Evolutionary conservation across 2,113 vertebrate genomes (phyloP), one percentile per base, ranked within the genome.

Genomic region (Lampris incognitus): DNA sequence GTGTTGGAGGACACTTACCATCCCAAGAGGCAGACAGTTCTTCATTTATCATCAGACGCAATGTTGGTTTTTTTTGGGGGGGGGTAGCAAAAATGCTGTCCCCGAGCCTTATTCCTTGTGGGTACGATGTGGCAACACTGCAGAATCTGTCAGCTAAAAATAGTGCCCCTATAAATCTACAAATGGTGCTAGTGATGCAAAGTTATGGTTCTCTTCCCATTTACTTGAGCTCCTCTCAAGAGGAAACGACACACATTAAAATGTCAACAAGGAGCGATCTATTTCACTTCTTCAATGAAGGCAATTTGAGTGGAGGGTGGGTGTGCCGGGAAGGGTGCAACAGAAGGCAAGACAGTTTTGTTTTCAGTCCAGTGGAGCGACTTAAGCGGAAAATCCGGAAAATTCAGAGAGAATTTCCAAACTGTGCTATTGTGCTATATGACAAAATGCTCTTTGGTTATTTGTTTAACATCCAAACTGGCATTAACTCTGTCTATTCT

Each of bases 81-180:
- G 79, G 83, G 83, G 78, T 78, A 84, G 78, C 81, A 78, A 88
- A 39, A 6, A 44, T 85, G n/a, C 41, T 57, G 74, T 79, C 82
- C 75, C 86, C 56, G 76, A 91, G 84, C 81, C 10, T 85, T 24
- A 71, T 78, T 89, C 57, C 75, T 85, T 51, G 65, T 68, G 3
- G 84, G 80, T 82, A 65, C 76, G 70, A 78, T 82, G 72, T 82
- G 83, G 87, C 66, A 9, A 87, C 70, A 82, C 89, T 88, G 91
- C 91, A 92, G 88, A 92, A 82, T 79, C 67, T 73, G 42, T 51
- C 52, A 3, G 65, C 90, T 93, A 94, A 90, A 93, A 93, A 94
- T 94, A 94, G 89, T 81, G 69, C 11, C 69, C 24, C 24, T 24
- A 24, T 24, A 24, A 24, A 66, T 81, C 78, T 88, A 73, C 76